A percentile compares a stretch with the other conserved stretches of the same genome.
Conservation (phyloP, 2,888 invertebrate species). For the Carcina quercana region DNA sequence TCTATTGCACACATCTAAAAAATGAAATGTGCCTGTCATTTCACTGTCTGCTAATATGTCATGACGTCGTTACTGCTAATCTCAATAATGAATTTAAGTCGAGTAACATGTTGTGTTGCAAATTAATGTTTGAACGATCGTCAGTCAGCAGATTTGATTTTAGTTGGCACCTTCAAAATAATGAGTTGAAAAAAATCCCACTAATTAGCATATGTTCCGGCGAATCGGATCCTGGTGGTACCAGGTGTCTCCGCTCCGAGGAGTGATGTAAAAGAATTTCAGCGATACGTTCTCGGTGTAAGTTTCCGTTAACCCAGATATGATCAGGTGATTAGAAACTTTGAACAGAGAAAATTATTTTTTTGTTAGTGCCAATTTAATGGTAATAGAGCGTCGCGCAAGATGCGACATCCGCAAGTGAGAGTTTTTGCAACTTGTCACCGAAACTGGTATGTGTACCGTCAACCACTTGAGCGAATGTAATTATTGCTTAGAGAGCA, state of each 20-base stretch:
- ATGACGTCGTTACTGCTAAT: conserved; percentile 44
- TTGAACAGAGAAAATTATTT: conserved; percentile 61
- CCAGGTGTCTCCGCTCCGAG: conserved; percentile 44
- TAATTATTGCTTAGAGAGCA: conserved; percentile 54
- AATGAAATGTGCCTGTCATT: conserved; percentile 56
- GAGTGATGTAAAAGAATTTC: conserved; percentile 70
- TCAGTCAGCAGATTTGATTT: conserved; percentile 34
- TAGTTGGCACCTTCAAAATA: conserved; percentile 34
- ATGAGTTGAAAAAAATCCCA: conserved; percentile 38
- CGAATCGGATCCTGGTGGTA: conserved; percentile 65
- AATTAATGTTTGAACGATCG: conserved; percentile 39
- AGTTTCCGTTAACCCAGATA: conserved; percentile 70
- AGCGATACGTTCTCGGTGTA: conserved; percentile 57
- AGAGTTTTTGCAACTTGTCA: conserved; percentile 68
- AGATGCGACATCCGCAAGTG: conserved; percentile 68
- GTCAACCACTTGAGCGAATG: conserved; percentile 40
- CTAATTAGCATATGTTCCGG: conserved; percentile 44
- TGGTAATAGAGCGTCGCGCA: conserved; percentile 55
- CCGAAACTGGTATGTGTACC: conserved; percentile 65
- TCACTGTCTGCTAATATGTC: conserved; percentile 51
- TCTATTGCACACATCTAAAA: conserved; percentile 33
- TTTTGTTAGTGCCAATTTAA: conserved; percentile 65
- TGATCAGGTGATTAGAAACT: conserved; percentile 65
- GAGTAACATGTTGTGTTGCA: conserved; percentile 46
- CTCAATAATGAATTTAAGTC: conserved; percentile 52